Base-by-base conservation (phyloP, 1,140 invertebrate species). In the Cyclina sinensis region DNA sequence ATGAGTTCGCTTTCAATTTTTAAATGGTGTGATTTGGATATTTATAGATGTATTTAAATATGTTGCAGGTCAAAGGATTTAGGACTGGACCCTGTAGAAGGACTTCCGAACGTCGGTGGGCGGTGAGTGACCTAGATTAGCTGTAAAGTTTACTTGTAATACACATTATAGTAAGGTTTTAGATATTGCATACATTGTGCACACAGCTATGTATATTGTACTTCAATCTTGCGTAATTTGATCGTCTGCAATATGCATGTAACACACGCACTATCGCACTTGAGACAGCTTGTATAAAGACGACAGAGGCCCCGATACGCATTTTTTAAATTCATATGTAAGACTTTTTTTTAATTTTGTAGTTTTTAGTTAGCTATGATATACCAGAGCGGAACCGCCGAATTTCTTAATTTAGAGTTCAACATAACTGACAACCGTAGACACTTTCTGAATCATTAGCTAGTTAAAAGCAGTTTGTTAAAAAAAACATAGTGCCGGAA, bases 61-160 rank as follows among this genome's bases (percentile, higher is more conserved):
- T 43, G 12, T 87, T 87, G 68, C 85, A 87, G 85, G 85, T 80
- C 85, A 48, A 80, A 79, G 46, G 85, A 87, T 51, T 48, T 87
- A n/a, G 73, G 85, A 27, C 39, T 87, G 57, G 85, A 87, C 57
- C 54, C 85, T 3, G 37, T 32, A 32, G 85, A 87, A 54, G 85
- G 85, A 46, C 27, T 87, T n/a, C 74, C 48, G 12, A 79, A 68
- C 76, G 74, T 80, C 27, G 76, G 85, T 35, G 85, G 85, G 54
- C 48, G 85, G 85, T 87, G 54, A 68, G 85, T 78, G 74, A 78
- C 74, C 74, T 78, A 78, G 27, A 78, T 78, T 78, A 27, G 21
- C 24, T 27, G 24, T 62, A 27, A 24, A 27, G 18, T 62, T 57
- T 27, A 24, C 57, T n/a, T 62, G n/a, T 27, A 0, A 62, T 62